Evolutionary conservation across 2,888 invertebrate species (phyloP), one percentile per base, ranked within the genome.

Genomic region (Mesorhabditis spiculigera): DNA sequence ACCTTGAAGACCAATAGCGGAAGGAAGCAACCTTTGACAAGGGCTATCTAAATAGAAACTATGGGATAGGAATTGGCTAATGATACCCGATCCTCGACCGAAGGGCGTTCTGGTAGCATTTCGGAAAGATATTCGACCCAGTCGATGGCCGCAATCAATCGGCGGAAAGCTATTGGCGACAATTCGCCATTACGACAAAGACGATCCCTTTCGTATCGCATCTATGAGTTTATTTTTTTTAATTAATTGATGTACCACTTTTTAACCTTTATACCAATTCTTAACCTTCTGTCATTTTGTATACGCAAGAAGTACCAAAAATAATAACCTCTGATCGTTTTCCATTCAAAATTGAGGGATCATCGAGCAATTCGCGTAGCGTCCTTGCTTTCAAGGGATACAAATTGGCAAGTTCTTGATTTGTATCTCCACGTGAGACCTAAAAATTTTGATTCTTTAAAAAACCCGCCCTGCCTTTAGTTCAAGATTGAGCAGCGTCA

Each of bases 131-230:
- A 63, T 58, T 82, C 81, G 6, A 84, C 82, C 84, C 84, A 84
- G 73, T 84, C 84, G 63, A 84, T 78, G n/a, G 83, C 82, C 3
- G 84, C 84, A 5, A 84, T 82, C 64, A 84, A 67, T 42, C 84
- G 69, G 4, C 84, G 73, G 67, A 82, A 83, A 5, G 81, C 84
- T 63, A 84, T 81, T 13, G 79, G 73, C 45, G 74, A 80, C 10
- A 84, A 73, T 68, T 84, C 84, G 63, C 81, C 78, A 70, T 83
- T 84, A 63, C 72, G 74, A 41, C 83, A 83, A 80, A 82, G 80
- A 68, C 84, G 73, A 68, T 81, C 81, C 5, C 81, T 78, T 68
- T 84, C 84, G 68, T 84, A 82, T 45, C 82, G 75, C 79, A 82
- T 82, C 81, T 28, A 28, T 28, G 28, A 28, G 28, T 28, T 28